Conservation (phyloP, 2,888 invertebrate genomes). For the Stenoptilia bipunctidactyla region DNA sequence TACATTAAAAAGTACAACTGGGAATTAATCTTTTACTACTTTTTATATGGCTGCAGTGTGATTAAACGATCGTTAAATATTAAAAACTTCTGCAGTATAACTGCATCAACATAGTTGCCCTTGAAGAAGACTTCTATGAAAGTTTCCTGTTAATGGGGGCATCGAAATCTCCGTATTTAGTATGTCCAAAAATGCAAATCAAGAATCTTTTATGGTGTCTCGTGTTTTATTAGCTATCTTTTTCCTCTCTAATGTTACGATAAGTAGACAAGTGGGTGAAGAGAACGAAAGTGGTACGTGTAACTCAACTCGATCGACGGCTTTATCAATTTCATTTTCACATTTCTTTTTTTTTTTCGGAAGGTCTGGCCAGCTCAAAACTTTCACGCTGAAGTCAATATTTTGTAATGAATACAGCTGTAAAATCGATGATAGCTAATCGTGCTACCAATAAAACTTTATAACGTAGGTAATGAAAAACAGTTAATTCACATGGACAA, state of each 20-base stretch:
- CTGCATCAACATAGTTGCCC: too few species aligned
- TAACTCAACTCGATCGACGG: constrained; percentile 9
- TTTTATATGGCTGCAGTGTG: too few species aligned
- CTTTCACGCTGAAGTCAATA: neutral
- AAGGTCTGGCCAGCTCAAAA: neutral
- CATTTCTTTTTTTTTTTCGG: constrained; percentile 10
- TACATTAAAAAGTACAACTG: too few species aligned
- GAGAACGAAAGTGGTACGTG: constrained; percentile 16
- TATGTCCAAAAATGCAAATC: constrained; percentile 14
- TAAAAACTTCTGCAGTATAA: too few species aligned
- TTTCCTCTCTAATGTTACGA: constrained; percentile 14
- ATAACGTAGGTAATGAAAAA: too few species aligned
- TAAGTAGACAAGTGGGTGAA: constrained; percentile 16
- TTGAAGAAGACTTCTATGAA: too few species aligned
- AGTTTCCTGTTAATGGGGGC: too few species aligned
- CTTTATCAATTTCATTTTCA: constrained; percentile 16
- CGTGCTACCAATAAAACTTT: constrained; percentile 13
- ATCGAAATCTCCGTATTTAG: constrained; percentile 6
- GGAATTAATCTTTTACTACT: too few species aligned
- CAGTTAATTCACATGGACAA: constrained; percentile 8
- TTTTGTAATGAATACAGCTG: too few species aligned
- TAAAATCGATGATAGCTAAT: too few species aligned
- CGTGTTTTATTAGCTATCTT: constrained; percentile 14
- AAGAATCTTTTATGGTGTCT: constrained; percentile 6
- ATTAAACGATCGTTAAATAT: too few species aligned